Conservation (phyloP, 2,113 vertebrate species). For the Pedionomus torquatus region DNA sequence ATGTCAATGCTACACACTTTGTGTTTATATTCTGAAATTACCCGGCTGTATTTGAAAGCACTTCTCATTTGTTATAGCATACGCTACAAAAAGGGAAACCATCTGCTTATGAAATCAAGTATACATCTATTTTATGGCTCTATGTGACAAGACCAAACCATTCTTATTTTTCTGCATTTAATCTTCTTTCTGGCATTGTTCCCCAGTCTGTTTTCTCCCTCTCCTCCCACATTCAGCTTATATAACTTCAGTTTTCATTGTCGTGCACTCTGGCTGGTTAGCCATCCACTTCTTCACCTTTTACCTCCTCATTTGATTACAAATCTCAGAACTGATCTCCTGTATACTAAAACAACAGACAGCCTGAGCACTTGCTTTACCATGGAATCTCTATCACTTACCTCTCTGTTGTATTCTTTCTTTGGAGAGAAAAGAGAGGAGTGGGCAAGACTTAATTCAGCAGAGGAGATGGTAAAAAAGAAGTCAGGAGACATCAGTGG, state of each 20-base stretch:
- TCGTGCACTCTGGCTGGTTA: background rate
- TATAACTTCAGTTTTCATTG: background rate
- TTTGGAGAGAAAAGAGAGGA: background rate
- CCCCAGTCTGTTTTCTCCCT: background rate
- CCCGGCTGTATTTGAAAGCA: background rate
- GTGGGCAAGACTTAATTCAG: background rate
- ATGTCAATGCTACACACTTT: background rate
- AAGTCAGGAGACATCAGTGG: background rate
- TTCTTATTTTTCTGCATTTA: background rate
- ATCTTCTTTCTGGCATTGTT: background rate
- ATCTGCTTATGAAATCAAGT: background rate
- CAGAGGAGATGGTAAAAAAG: background rate
- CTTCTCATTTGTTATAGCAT: background rate
- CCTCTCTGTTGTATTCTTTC: background rate
- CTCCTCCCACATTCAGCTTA: background rate
- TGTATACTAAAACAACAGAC: background rate
- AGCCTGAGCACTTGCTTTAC: background rate
- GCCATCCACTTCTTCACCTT: background rate
- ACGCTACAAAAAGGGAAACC: background rate
- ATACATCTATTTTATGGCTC: background rate
- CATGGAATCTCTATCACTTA: background rate
- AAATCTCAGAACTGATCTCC: background rate
- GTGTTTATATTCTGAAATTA: conserved; percentile 5
- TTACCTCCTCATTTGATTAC: background rate
- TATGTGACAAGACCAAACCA: background rate